Base-by-base conservation (phyloP, 2,797 vertebrate genomes). In the Gila robusta region DNA sequence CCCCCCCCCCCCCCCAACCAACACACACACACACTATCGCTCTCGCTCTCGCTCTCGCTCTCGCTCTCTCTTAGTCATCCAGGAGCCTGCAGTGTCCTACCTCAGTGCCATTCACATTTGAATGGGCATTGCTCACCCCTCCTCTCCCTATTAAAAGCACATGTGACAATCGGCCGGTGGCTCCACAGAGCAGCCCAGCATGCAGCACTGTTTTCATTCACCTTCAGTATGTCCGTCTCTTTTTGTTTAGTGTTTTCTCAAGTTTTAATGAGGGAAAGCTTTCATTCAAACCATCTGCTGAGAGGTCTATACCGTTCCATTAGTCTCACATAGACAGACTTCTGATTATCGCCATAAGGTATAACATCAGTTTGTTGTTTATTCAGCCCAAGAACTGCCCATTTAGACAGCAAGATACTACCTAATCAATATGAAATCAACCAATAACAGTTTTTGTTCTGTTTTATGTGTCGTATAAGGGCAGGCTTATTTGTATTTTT, bases 81-180 rank as follows among this genome's bases (percentile, higher is more conserved):
- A 84, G 64, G 52, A 88, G 71, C 85, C 87, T 66, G 87, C 85
- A 89, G 88, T 85, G 82, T 87, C 66, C 66, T 87, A 85, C 44
- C 79, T 90, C 76, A 64, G 54, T 88, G 82, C 76, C 80, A 85
- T 87, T 82, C 83, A 90, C 81, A 87, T 85, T 49, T 88, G 77
- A 84, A 28, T 88, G 88, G 73, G 72, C 87, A 72, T 49, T 84
- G 73, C 82, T 87, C 86, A 77, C 19, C 35, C 71, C 2, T 62
- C 56, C 67, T 64, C 47, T 17, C 23, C 35, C 81, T 87, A 83
- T 83, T 79, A 71, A 82, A 87, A 87, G 52, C 66, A 83, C 73
- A 79, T 72, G 81, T 83, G 81, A 72, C 73, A 69, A 35, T 49
- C 6, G 23, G 11, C 79, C 62, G 32, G 47, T 44, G 59, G 52